Evolutionary conservation across 2,113 vertebrate species (phyloP).

Genomic region (Passerina amoena): DNA sequence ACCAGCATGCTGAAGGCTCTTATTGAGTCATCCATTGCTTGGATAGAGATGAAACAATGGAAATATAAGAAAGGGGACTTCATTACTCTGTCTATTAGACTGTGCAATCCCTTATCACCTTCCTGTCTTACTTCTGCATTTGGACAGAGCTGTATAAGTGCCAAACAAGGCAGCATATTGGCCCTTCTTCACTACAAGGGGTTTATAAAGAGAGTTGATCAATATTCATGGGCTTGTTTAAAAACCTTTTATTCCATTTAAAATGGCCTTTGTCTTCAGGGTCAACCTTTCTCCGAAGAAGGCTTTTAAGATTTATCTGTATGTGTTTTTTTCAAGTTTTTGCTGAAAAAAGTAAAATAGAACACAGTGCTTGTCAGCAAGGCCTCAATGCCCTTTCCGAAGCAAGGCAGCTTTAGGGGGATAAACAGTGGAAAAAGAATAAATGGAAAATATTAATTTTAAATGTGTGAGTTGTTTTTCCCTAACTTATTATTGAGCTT

Average conservation of each 20-base stretch:
- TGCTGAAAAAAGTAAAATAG: background rate
- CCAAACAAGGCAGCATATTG: background rate
- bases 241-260: background rate
- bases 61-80: background rate
- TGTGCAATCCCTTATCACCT: background rate
- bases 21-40: fast-evolving
- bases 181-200: background rate
- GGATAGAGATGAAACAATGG: background rate
- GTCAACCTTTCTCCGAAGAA: background rate
- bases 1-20: background rate
- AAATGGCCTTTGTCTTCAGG: background rate
- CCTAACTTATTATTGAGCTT: background rate
- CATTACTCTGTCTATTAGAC: background rate
- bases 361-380: background rate
- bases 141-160: background rate
- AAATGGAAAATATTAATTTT: background rate
- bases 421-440: background rate
- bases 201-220: background rate
- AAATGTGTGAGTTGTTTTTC: background rate
- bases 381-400: background rate
- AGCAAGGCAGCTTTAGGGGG: background rate
- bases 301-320: background rate
- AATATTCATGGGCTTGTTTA: background rate
- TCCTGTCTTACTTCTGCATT: background rate
- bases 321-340: background rate